These are phyloP conservation scores for Tryphoninae sp. DNA, from an alignment of 2,888 invertebrate species.

Conservation along the genomic window DNA sequence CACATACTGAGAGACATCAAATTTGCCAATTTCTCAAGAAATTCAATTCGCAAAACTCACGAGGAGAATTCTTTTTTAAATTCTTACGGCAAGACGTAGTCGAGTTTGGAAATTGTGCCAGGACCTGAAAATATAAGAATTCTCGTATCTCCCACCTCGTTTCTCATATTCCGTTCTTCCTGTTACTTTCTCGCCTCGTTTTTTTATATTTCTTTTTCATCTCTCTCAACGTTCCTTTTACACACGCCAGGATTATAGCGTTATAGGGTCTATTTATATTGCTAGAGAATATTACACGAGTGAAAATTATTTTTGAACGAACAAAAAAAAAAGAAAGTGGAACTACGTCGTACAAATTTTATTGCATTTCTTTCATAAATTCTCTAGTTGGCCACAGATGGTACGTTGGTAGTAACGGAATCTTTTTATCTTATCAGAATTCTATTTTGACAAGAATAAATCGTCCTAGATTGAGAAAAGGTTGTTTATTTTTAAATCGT, in stretches of 20 bases:
- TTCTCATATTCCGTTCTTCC: background rate
- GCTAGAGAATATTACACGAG: no score
- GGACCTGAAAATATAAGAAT: background rate
- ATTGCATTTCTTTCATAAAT: no score
- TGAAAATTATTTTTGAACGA: no score
- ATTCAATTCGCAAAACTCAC: slow-evolving; percentile 34
- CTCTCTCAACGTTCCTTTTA: no score
- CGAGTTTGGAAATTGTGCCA: background rate
- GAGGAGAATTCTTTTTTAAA: background rate
- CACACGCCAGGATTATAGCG: no score
- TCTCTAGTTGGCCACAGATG: no score
- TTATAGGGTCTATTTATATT: no score
- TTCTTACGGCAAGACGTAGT: background rate
- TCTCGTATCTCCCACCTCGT: background rate
- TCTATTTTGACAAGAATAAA: no score
- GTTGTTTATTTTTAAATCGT: no score
- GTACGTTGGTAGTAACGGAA: no score
- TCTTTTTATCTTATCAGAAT: no score
- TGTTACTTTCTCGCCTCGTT: background rate
- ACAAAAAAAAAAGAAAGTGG: background rate
- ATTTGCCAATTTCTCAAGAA: slow-evolving; percentile 48
- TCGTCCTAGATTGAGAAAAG: no score
- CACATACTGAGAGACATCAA: slow-evolving; percentile 20
- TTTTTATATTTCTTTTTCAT: background rate
- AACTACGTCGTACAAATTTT: background rate